Evolutionary conservation across 1,140 invertebrate species (phyloP), one percentile per base, ranked within the genome.

Genomic region (Lepidurus packardi): DNA sequence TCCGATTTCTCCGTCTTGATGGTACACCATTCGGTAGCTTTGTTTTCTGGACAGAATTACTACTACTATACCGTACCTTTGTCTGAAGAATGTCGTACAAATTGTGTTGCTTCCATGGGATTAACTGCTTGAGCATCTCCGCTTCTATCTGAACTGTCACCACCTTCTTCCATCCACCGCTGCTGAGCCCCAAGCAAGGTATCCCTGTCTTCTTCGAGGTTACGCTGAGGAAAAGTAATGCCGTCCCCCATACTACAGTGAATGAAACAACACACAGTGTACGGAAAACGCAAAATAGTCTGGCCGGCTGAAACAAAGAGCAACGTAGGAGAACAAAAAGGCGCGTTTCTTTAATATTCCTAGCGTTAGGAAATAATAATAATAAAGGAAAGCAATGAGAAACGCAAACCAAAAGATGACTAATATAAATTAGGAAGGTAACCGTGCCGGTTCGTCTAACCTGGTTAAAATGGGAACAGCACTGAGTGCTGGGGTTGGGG

Each of bases 201-300:
- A 85, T 94, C 92, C 79, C 90, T 91, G 83, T 95, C 93, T 85
- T 94, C 92, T 82, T 93, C 92, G 81, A 90, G 87, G 79, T 89
- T 89, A 73, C 91, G 89, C 84, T 92, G 91, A 16, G 94, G 93
- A 86, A 92, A 96, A 82, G 90, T 91, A 82, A 94, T 89, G 80
- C 94, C 94, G 86, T 95, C 93, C 81, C 93, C 94, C 85, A 93
- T 89, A 87, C 94, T 87, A 79, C 16, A 81, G 76, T 82, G 82
- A 78, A 79, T 45, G 74, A 79, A 78, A 80, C 47, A 75, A 79
- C 74, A 79, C 34, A 34, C 24, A 21, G 45, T 74, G 42, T 73
- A 45, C 44, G 75, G 73, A 47, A 74, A 79, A 77, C 41, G 53
- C 42, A 45, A 25, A 45, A 44, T 45, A 43, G 42, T n/a, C 25